Evolutionary conservation across 1,140 invertebrate species (phyloP).

Genomic region (Drosophila kepulauana): DNA sequence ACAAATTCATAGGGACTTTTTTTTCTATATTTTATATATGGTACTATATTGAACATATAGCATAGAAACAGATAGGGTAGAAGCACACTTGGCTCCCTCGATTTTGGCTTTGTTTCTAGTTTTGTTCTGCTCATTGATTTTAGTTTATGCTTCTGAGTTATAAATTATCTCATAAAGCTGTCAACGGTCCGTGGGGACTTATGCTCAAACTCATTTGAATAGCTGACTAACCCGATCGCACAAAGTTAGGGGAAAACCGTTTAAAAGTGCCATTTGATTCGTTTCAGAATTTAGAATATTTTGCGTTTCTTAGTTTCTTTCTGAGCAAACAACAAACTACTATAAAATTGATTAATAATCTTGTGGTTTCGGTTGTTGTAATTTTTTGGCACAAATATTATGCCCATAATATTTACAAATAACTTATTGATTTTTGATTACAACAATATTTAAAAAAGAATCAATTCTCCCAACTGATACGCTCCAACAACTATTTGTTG

Average conservation of each 20-base stretch:
- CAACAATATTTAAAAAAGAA: slow-evolving; percentile 53
- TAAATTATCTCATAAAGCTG: slow-evolving; percentile 51
- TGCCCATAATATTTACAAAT: slow-evolving; percentile 46
- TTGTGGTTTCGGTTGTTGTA: background rate
- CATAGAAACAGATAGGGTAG: background rate
- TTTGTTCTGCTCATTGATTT: slow-evolving; percentile 22
- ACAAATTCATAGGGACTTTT: too few species aligned
- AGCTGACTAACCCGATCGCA: slow-evolving; percentile 37
- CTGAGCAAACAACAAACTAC: background rate
- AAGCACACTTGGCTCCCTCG: background rate
- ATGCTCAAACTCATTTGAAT: slow-evolving; percentile 38
- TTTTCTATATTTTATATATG: background rate
- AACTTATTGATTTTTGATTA: slow-evolving; percentile 75
- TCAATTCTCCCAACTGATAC: background rate
- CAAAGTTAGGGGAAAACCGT: slow-evolving; percentile 43
- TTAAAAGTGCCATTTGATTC: slow-evolving; percentile 13
- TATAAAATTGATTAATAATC: slow-evolving; percentile 12
- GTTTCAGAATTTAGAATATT: background rate
- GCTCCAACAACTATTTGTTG: background rate
- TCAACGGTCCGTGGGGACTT: slow-evolving; percentile 7
- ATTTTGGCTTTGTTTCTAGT: slow-evolving; percentile 3
- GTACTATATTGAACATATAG: background rate
- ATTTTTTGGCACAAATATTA: slow-evolving; percentile 32
- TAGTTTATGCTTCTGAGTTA: slow-evolving; percentile 18
- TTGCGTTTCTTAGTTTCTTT: background rate